Base-by-base conservation (phyloP, 2,113 vertebrate species). In the Mustela nigripes region DNA sequence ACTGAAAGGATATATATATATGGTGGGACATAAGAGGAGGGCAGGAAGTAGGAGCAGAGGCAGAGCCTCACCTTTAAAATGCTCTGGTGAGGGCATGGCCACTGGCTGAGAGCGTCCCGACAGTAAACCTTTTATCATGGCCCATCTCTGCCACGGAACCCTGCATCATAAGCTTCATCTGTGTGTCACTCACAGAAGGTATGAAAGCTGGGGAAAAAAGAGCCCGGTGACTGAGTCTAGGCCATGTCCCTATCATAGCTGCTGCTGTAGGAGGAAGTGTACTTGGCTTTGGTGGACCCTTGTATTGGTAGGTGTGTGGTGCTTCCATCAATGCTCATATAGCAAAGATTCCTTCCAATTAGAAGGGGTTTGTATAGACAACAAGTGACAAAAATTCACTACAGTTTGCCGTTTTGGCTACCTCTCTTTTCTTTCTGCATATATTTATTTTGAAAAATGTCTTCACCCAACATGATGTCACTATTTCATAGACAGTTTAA, bases 401-500 rank as follows among this genome's bases (percentile, higher is more conserved):
- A 2, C 33, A 76, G 1, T 50, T 93, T 89, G 82, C 56, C 39
- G 8, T 50, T 81, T 50, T 89, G 76, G 26, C 31, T 94, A 65
- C n/a, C 39, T 90, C n/a, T 71, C 16, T 82, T 74, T 69, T 74
- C 56, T 56, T 93, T 74, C n/a, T 82, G 12, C 16, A 58, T 4
- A 36, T 92, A 50, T 93, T 91, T 91, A 91, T 12, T n/a, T 96
- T 87, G 60, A 36, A 92, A 87, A 87, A 81, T 63, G 21, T 53
- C 58, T 92, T 97, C 28, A 60, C n/a, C 22, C 58, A 73, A 36
- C 16, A 24, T 62, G n/a, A 58, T 58, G 8, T 60, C 73, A 67
- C 60, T 73, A 6, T 80, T 80, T 48, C 16, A 79, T 31, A 48
- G 56, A 12, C 33, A 56, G 80, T 21, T 89, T 80, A 65, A 33